Evolutionary conservation across 37 sponge, comb jelly and placozoan genomes (phyloP), one percentile per base, ranked within the genome.

Genomic region (Theonella swinhoei): DNA sequence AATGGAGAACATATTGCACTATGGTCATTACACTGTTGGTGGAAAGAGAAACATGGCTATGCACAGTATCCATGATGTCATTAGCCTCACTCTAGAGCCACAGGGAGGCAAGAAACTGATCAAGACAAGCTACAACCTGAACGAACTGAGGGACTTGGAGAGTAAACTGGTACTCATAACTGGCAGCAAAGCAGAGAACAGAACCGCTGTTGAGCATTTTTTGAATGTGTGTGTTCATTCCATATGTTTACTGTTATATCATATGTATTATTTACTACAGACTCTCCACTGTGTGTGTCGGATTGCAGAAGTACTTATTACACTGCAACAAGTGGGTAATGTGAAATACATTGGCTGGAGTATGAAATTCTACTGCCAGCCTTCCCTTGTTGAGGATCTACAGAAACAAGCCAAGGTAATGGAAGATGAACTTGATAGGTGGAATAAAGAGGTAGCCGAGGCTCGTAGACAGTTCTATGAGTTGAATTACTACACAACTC

Each of bases 161-260:
- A 93, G 94, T 32, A 93, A 93, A 59, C 64, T 93, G 40, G 94
- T 89, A 17, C 84, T 93, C 25, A 93, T 93, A 20, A 87, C 80
- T 77, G 94, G 94, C 31, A 86, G 72, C 37, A 83, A 81, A n/a
- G 68, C 84, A 32, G 84, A 89, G 25, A 60, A 79, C 33, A 76
- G 82, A 77, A 41, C 61, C 32, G 79, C 81, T 62, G 87, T 91
- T 4, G 87, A 91, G 24, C 77, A 36, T 4, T 91, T 83, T 54
- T 62, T 86, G 23, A 39, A 91, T 42, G 91, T 91, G 28, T 14
- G 54, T 7, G 7, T 47, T 47, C 54, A 17, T 47, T 47, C 11
- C 54, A 47, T 17, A 14, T 47, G 14, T 14, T 47, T 17, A 47
- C 14, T 47, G 54, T 7, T 47, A 74, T 42, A 64, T 23, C 76